Conservation (phyloP, 2,797 vertebrate genomes). For the Chrosomus eos region DNA sequence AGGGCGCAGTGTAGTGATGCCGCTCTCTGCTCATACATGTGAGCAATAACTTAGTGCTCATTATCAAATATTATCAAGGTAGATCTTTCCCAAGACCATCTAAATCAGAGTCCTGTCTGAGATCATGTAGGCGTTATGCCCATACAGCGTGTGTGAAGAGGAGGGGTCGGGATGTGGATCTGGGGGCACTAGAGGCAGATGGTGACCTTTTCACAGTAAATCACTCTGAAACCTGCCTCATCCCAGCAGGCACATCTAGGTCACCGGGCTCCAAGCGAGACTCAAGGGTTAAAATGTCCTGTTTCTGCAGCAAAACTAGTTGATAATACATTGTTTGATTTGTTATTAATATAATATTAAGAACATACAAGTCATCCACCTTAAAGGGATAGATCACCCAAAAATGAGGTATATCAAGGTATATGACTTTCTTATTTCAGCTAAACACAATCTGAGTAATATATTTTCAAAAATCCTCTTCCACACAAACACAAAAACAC, state of each 20-base stretch:
- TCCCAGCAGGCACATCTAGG: constrained; percentile 19
- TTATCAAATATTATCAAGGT: background rate
- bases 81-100: background rate
- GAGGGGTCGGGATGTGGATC: constrained; percentile 45
- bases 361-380: background rate
- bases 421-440: too few species aligned
- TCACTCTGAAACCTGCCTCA: constrained; percentile 75
- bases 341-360: background rate
- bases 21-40: too few species aligned
- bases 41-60: background rate
- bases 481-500: background rate
- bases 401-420: too few species aligned
- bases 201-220: constrained; percentile 78
- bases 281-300: background rate
- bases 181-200: constrained; percentile 73
- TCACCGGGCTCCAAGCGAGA: background rate
- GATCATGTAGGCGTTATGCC: background rate
- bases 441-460: too few species aligned
- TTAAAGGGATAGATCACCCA: too few species aligned
- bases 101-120: background rate
- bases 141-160: constrained; percentile 13
- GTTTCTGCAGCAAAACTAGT: background rate
- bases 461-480: too few species aligned
- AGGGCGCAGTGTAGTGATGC: background rate
- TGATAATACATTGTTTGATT: background rate